Percentiles rank a stretch among this genome's conserved stretches.
These are phyloP conservation scores for Drosophila neonasuta DNA, from an alignment of 2,888 invertebrate genomes.

Conservation along the genomic window DNA sequence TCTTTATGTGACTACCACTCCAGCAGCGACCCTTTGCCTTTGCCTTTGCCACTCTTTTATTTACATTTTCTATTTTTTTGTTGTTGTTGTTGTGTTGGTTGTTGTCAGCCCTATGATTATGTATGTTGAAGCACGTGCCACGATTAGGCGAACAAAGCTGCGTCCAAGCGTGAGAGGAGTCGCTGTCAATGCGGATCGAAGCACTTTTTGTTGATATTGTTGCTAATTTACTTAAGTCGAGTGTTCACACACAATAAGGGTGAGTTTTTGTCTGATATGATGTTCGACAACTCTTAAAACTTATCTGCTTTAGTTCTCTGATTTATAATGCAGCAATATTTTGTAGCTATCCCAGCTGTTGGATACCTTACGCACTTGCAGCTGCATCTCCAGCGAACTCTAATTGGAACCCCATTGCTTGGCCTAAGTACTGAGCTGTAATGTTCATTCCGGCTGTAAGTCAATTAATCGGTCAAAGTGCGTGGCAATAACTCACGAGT, in stretches of 20 bases:
- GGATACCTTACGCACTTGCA: conserved; percentile 5
- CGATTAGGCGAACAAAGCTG: conserved; percentile 71
- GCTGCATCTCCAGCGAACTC: conserved; percentile 23
- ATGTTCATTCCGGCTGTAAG: conserved; percentile 35
- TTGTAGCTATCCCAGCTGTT: background rate
- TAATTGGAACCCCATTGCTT: conserved; percentile 71
- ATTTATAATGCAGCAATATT: background rate
- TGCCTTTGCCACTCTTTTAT: conserved; percentile 37
- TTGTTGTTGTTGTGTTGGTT: conserved; percentile 20
- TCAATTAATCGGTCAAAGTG: conserved; percentile 73
- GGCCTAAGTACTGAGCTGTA: background rate
- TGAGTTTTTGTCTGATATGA: background rate
- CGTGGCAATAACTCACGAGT: conserved; percentile 64
- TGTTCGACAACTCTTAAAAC: too few species aligned
- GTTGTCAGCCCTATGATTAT: conserved; percentile 69
- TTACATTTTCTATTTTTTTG: conserved; percentile 9
- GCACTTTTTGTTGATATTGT: conserved; percentile 53
- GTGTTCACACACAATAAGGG: conserved; percentile 25
- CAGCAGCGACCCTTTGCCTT: conserved; percentile 28
- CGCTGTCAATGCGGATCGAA: conserved; percentile 32
- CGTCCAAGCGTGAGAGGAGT: conserved; percentile 66
- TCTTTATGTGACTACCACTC: conserved; percentile 59
- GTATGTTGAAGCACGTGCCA: conserved; percentile 75
- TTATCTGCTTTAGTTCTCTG: background rate
- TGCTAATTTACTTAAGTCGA: conserved; percentile 72